Evolutionary conservation across 1,140 invertebrate genomes (phyloP), one percentile per base, ranked within the genome.

Genomic region (Hycleus phaleratus): DNA sequence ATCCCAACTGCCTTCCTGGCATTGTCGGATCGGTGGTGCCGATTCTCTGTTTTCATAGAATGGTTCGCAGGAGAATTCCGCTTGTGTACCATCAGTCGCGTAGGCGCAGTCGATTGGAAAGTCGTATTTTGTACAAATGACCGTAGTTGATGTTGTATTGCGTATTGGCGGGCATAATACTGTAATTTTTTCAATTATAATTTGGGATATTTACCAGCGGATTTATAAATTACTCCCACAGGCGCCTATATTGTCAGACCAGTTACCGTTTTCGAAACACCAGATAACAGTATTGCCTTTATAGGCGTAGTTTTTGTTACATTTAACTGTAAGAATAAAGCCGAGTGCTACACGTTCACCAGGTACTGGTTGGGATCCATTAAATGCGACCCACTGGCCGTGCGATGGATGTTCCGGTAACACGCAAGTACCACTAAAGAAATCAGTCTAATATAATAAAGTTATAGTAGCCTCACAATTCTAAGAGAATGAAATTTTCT

Each of bases 401-500:
- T 50, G 45, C n/a, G 38, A 49, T 0, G 65, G 65, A n/a, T 67
- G 56, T 3, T n/a, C 5, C 6, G 65, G 65, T 26, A 64, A 59
- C 5, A 12, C 10, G 18, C 60, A 65, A 10, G 40, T 46, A 39
- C 38, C 59, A 12, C 61, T 54, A 49, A 8, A 32, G 18, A 18
- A 18, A 18, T 18, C 18, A 18, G 18, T 12, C 18, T 18, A 18
- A 18, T 18, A 18, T 18, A 18, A 18, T 18, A 18, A 18, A 18
- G 18, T 18, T 18, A 18, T 18, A 18, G 18, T 18, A 18, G 18
- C 18, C 1, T 18, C 1, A 18, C 18, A 18, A 18, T 18, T 18
- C 18, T 18, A 18, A 18, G 18, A 18, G 18, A 18, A 24, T 48
- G 38, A n/a, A n/a, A n/a, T n/a, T n/a, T n/a, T n/a, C n/a, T n/a